These are phyloP conservation scores for Volucella inflata DNA, from an alignment of 2,888 invertebrate genomes.

Conservation along the genomic window DNA sequence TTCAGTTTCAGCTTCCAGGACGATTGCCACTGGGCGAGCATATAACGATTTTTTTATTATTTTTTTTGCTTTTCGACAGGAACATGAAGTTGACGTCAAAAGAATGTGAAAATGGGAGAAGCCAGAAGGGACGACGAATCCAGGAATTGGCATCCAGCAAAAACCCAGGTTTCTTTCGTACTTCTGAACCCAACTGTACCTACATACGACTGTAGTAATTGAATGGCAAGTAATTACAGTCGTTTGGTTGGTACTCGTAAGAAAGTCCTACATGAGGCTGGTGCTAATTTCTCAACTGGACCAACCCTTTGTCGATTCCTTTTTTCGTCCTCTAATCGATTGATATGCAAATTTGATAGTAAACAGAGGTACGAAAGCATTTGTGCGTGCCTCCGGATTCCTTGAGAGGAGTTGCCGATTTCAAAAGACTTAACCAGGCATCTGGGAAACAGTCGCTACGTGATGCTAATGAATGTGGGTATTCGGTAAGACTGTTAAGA, in stretches of 20 bases:
- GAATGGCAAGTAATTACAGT: conserved; percentile 71
- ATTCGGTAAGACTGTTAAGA: not conserved
- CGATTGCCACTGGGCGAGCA: conserved; percentile 13
- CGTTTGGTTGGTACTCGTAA: conserved; percentile 49
- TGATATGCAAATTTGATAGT: conserved; percentile 69
- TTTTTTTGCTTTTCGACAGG: conserved; percentile 21
- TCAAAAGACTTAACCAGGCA: conserved; percentile 44
- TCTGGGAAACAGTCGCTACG: conserved; percentile 30
- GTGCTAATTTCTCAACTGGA: conserved; percentile 64
- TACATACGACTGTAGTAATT: conserved; percentile 47
- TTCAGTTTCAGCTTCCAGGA: conserved; percentile 10
- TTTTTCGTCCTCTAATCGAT: conserved; percentile 57
- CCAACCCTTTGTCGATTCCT: conserved; percentile 67
- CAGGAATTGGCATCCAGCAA: not conserved
- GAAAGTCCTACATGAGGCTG: conserved; percentile 52
- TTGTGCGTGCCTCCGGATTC: conserved; percentile 20
- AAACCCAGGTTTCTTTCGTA: conserved; percentile 39
- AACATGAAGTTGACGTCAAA: conserved; percentile 60
- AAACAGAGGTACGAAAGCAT: conserved; percentile 2
- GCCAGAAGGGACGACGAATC: not conserved
- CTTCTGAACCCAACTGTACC: too few relatives aligned
- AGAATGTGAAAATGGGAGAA: conserved; percentile 32
- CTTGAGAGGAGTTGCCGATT: conserved; percentile 62
- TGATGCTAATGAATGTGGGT: conserved; percentile 43
- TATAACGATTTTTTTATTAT: conserved; percentile 35